Evolutionary conservation across 2,888 invertebrate genomes (phyloP).

Genomic region (Asteroscopus sphinx): DNA sequence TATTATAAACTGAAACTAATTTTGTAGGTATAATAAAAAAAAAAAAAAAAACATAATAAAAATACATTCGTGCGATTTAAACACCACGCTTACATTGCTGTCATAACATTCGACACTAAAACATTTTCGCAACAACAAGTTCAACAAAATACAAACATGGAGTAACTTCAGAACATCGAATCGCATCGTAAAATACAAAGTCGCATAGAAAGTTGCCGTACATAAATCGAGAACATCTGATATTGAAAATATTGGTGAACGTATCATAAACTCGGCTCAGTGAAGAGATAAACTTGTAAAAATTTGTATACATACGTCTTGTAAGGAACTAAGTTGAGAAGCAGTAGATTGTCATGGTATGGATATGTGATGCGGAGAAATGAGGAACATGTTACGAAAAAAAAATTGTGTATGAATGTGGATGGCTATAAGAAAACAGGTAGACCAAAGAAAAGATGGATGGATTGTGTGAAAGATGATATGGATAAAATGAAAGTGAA

Average conservation of each 20-base stretch:
- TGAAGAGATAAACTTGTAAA: conserved; percentile 57
- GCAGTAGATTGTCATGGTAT: too few species aligned
- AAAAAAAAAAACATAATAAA: not conserved
- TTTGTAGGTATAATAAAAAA: not conserved
- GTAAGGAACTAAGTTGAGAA: too few species aligned
- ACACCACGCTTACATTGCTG: conserved; percentile 17
- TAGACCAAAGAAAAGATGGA: too few species aligned
- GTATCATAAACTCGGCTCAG: conserved; percentile 58
- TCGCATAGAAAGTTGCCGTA: conserved; percentile 54
- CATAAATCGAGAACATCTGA: conserved; percentile 61
- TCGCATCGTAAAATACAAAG: conserved; percentile 64
- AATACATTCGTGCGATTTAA: not conserved
- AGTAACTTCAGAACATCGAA: conserved; percentile 41
- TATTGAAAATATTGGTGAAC: conserved; percentile 63
- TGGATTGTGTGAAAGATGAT: too few species aligned
- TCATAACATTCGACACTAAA: conserved; percentile 26
- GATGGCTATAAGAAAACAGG: too few species aligned
- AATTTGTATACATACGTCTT: conserved; percentile 46
- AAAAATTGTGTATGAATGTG: too few species aligned
- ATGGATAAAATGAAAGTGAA: too few species aligned
- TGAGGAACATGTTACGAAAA: too few species aligned
- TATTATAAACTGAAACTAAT: too few species aligned
- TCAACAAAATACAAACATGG: conserved; percentile 22
- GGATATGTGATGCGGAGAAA: too few species aligned
- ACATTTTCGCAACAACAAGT: conserved; percentile 13